Conservation (phyloP, 2,113 vertebrate genomes). For the Prolemur simus region DNA sequence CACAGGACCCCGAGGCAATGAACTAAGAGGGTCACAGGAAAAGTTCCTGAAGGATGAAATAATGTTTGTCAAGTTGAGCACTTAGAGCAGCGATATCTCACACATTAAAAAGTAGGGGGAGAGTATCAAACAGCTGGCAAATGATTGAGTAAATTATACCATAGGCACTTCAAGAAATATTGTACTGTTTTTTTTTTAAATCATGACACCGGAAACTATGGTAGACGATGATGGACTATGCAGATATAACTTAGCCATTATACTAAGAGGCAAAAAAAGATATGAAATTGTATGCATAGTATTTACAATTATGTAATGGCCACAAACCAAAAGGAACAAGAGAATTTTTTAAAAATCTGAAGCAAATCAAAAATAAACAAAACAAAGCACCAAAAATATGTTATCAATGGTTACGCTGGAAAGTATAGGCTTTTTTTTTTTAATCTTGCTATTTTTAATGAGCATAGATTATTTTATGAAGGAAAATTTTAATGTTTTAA, state of each 20-base stretch:
- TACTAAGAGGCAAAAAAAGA: not conserved
- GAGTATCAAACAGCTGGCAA: not conserved
- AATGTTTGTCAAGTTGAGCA: not conserved
- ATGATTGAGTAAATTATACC: not conserved
- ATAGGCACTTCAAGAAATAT: not conserved
- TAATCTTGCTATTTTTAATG: conserved; percentile 4
- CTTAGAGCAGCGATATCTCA: not conserved
- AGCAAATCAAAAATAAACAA: conserved; percentile 20
- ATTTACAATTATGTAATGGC: not conserved
- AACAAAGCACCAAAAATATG: not conserved
- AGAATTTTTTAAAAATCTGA: not conserved
- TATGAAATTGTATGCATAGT: not conserved
- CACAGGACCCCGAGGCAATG: not conserved
- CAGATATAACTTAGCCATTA: conserved; percentile 10
- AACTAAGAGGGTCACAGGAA: not conserved
- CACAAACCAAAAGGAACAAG: not conserved
- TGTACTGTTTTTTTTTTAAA: not conserved
- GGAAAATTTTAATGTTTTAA: conserved; percentile 1
- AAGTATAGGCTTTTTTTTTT: not conserved
- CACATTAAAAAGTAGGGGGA: not conserved
- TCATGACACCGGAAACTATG: not conserved
- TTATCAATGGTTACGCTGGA: not conserved
- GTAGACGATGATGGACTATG: not conserved
- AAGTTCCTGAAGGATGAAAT: not conserved
- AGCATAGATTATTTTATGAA: conserved; percentile 19